Base-by-base conservation (phyloP, 2,888 invertebrate species). In the Andrena bicolor region DNA sequence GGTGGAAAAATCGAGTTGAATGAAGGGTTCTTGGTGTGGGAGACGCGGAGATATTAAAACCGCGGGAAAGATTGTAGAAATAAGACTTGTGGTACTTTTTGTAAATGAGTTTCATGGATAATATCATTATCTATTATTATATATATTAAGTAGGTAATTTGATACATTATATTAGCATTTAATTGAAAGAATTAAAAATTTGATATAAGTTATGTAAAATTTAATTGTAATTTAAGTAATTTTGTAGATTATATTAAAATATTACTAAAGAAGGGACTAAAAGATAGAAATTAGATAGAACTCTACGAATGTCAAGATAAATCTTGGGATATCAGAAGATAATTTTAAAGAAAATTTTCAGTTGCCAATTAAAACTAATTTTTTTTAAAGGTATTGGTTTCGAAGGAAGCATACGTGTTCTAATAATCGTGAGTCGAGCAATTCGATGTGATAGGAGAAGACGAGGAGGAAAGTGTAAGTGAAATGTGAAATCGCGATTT, bases 401-500 rank as follows among this genome's bases (percentile, higher is more conserved):
- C 1, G 2, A n/a, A 13, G 13, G 16, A 49, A 48, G 16, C 5
- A 10, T 5, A 8, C 2, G 13, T 63, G 48, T 23, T 28, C 3
- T 4, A 8, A 74, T 28, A 65, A 60, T 65, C 28, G 35, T 16
- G 58, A 26, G 28, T 71, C 51, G 8, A 28, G 53, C 13, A 30
- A 23, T 10, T 23, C 16, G 2, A 28, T n/a, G 71, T 1, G 32
- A 26, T 10, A 10, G 30, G 10, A 30, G 23, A 2, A 53, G 20
- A 64, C 61, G 49, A 60, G 8, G 53, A 72, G 49, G 49, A 64
- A 56, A n/a, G 72, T 41, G 56, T 16, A 10, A 72, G 76, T 71
- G 80, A 82, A 66, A 68, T 63, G 75, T 75, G 58, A 16, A 41
- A 71, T 13, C n/a, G 56, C 35, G 51, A 58, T n/a, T 56, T 69